Percentiles rank a stretch among this genome's conserved stretches.
phyloP scores from a whole-genome alignment of 1,140 invertebrate species.

The Andrena cerasifolii region DNA sequence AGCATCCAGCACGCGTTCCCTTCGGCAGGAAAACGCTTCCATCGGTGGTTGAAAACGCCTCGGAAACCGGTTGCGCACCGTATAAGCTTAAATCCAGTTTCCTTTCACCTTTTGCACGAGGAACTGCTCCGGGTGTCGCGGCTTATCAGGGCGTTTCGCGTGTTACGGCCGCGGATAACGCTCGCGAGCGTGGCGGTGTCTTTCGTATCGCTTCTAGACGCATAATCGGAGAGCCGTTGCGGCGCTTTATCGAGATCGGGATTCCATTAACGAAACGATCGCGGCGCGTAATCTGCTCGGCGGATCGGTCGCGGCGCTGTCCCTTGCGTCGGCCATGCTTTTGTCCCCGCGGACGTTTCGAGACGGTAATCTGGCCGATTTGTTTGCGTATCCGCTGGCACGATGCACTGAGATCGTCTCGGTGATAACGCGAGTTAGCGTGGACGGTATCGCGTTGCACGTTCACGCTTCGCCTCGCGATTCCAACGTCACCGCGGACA shows the following conservation, averaged over 20 bases:
- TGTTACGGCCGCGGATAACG: slow-evolving; percentile 10
- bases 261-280: slow-evolving; percentile 13
- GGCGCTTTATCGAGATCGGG: slow-evolving; percentile 17
- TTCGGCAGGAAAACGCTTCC: slow-evolving; percentile 28
- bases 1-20: not conserved
- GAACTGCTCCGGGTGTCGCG: slow-evolving; percentile 26
- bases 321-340: not conserved
- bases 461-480: not conserved
- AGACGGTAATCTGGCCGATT: slow-evolving; percentile 15
- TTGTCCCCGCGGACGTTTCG: not conserved
- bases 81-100: slow-evolving; percentile 55
- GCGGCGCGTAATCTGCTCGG: not conserved
- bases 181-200: not conserved
- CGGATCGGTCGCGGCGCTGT: not conserved
- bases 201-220: not conserved
- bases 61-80: slow-evolving; percentile 59
- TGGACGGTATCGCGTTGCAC: slow-evolving; percentile 16
- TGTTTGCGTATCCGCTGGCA: slow-evolving; percentile 4
- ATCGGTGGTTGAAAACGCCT: slow-evolving; percentile 9
- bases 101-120: slow-evolving; percentile 63
- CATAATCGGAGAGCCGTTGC: slow-evolving; percentile 20
- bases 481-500: not conserved
- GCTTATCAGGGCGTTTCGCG: slow-evolving; percentile 37
- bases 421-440: not conserved
- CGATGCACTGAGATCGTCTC: not conserved